These are phyloP conservation scores for Tinea semifulvella DNA, from an alignment of 2,888 invertebrate genomes.

Conservation along the genomic window DNA sequence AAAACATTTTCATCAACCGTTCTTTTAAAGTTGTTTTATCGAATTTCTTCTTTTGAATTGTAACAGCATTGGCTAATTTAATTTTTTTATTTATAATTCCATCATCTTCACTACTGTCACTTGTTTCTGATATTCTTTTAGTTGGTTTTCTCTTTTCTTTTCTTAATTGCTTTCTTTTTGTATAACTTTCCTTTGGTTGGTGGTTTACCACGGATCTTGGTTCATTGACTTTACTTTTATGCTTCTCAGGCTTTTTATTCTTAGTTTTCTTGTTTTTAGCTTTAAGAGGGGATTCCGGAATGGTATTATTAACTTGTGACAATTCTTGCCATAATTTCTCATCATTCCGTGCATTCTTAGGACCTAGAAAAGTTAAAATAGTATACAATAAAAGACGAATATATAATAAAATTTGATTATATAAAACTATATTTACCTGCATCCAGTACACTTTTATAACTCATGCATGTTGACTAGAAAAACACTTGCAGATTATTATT, in stretches of 20 bases:
- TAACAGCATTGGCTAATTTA: conserved; percentile 64
- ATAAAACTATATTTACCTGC: neutral
- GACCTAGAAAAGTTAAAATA: no score
- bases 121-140: conserved; percentile 40
- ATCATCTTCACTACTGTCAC: conserved; percentile 43
- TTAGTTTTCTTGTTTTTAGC: no score
- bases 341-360: no score
- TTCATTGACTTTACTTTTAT: no score
- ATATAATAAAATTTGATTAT: no score
- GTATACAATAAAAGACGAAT: no score
- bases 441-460: neutral
- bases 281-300: no score
- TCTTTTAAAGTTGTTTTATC: conserved; percentile 48
- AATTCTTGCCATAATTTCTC: no score
- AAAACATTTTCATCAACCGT: conserved; percentile 49
- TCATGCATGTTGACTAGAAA: neutral
- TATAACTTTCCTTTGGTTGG: neutral
- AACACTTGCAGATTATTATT: no score
- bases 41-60: conserved; percentile 39
- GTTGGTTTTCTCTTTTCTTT: conserved; percentile 23
- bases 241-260: no score
- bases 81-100: conserved; percentile 40
- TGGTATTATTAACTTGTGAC: no score
- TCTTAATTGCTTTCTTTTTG: conserved; percentile 23
- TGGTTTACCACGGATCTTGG: no score